Percentiles rank a stretch among this genome's conserved stretches.
Conservation (phyloP, 2,797 vertebrate genomes). For the Psittacula echo region DNA sequence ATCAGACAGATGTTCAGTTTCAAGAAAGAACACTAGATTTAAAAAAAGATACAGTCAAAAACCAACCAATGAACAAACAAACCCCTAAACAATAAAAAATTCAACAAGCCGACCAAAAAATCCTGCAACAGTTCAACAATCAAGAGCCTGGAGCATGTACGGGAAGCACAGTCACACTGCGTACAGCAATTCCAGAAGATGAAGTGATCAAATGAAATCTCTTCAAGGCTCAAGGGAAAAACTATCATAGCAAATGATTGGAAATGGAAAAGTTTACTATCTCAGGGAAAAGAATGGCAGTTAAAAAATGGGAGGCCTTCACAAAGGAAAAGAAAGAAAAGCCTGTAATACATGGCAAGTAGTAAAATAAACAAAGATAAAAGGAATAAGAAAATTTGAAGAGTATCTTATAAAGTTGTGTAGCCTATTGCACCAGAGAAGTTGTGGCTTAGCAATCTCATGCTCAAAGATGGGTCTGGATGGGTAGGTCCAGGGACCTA, state of each 20-base stretch:
- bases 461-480: not conserved
- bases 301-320: not conserved
- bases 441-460: not conserved
- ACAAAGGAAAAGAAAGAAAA: not conserved
- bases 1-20: not conserved
- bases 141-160: not conserved
- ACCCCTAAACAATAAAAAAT: not conserved
- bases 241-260: not conserved
- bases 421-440: not conserved
- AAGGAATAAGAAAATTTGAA: not conserved
- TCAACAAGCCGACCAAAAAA: not conserved
- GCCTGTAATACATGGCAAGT: not conserved
- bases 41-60: not conserved
- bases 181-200: slow-evolving; percentile 24
- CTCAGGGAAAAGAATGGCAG: not conserved
- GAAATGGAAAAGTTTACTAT: not conserved
- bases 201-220: slow-evolving; percentile 31
- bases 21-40: not conserved
- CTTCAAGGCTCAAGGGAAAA: slow-evolving; percentile 14
- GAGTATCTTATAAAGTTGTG: not conserved
- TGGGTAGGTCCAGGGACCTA: not conserved
- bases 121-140: not conserved
- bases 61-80: not conserved
- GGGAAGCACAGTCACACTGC: not conserved
- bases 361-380: not conserved